Percentiles rank a stretch among this genome's conserved stretches.
Conservation (phyloP, 2,113 vertebrate species). For the Cyanoliseus patagonus region DNA sequence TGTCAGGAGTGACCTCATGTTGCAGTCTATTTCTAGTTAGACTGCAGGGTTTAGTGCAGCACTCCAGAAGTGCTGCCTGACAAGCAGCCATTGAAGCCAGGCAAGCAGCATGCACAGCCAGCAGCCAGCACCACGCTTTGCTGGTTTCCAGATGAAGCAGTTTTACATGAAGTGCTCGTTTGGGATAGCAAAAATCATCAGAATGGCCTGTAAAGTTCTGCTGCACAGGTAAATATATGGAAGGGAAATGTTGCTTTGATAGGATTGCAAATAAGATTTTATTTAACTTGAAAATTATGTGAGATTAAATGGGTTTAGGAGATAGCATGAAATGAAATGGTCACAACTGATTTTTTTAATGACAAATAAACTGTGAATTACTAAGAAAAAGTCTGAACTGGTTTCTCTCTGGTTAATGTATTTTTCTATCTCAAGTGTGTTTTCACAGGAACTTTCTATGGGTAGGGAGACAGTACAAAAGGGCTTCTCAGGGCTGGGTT, state of each 20-base stretch:
- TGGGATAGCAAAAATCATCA: slow-evolving; percentile 77
- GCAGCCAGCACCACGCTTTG: slow-evolving; percentile 42
- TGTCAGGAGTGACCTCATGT: slow-evolving; percentile 75
- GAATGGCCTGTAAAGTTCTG: slow-evolving; percentile 88
- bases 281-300: neutral
- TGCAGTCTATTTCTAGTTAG: slow-evolving; percentile 73
- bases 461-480: neutral
- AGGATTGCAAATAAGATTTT: neutral
- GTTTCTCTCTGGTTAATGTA: neutral
- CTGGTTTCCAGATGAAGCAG: slow-evolving; percentile 65
- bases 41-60: slow-evolving; percentile 84
- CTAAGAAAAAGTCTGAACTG: neutral
- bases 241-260: neutral
- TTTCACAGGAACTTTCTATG: neutral
- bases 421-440: neutral
- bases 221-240: slow-evolving; percentile 83
- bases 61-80: slow-evolving; percentile 75
- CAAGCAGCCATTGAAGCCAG: slow-evolving; percentile 50
- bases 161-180: slow-evolving; percentile 77
- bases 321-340: neutral
- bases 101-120: slow-evolving; percentile 76
- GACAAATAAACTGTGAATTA: neutral
- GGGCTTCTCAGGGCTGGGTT: neutral
- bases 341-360: neutral
- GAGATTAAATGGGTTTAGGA: neutral